Evolutionary conservation across 2,888 invertebrate genomes (phyloP).

Genomic region (Himalopsyche anomala): DNA sequence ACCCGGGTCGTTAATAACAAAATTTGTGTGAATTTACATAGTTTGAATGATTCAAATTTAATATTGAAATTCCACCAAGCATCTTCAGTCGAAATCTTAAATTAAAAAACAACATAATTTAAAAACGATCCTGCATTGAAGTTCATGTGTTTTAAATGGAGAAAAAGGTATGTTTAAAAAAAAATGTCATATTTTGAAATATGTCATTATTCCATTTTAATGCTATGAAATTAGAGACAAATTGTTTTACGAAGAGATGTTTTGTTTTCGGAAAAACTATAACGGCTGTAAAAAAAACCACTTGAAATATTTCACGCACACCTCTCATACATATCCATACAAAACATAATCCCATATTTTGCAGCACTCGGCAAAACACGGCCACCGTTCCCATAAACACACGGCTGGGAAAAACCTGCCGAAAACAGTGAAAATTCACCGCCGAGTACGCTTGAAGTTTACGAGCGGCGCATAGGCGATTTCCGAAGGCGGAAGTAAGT

Average conservation of each 20-base stretch:
- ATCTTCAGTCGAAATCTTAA: too few species aligned
- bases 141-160: too few species aligned
- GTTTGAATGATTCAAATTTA: too few species aligned
- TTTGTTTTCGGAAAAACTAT: neutral
- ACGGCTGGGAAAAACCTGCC: constrained; percentile 54
- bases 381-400: constrained; percentile 51
- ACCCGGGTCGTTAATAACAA: too few species aligned
- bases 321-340: constrained; percentile 36
- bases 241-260: neutral
- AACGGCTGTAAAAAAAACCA: constrained; percentile 19
- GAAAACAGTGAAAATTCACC: constrained; percentile 48
- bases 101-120: too few species aligned
- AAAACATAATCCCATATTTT: constrained; percentile 28
- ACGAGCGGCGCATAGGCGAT: constrained; percentile 59
- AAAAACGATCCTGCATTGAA: too few species aligned
- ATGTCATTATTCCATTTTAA: too few species aligned
- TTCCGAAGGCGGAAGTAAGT: constrained; percentile 54
- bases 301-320: constrained; percentile 40
- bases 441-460: constrained; percentile 53
- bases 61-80: too few species aligned
- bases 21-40: too few species aligned
- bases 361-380: constrained; percentile 41
- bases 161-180: too few species aligned
- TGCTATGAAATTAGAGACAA: neutral
- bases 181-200: too few species aligned